phyloP scores from a whole-genome alignment of 2,113 vertebrate genomes.

The Atrichornis clamosus region DNA sequence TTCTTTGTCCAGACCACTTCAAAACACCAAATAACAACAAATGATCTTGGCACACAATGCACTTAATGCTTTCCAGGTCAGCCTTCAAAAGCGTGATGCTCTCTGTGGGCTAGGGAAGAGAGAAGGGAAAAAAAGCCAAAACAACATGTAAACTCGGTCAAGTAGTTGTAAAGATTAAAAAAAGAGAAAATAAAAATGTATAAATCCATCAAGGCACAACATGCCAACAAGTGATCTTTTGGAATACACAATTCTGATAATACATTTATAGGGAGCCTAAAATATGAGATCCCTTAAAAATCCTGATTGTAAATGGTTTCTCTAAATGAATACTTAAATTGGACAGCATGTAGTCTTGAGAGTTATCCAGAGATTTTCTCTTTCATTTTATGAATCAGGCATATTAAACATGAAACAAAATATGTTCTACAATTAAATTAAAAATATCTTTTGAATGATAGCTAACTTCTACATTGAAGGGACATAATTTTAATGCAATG shows the following conservation, averaged over 20 bases:
- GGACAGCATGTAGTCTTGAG: not conserved
- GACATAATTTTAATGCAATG: not conserved
- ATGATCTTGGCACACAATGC: conserved; percentile 63
- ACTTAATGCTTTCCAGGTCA: conserved; percentile 82
- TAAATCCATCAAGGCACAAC: not conserved
- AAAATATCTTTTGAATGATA: not conserved
- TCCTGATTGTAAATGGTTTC: not conserved
- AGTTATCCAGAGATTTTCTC: not conserved
- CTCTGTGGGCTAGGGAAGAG: conserved; percentile 87
- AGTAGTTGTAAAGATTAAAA: not conserved
- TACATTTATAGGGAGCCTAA: not conserved
- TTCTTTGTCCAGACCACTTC: conserved; percentile 57
- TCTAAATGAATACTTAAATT: not conserved
- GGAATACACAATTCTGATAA: not conserved
- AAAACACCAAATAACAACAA: conserved; percentile 45
- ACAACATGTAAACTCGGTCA: not conserved
- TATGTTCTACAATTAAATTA: not conserved
- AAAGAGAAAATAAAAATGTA: not conserved
- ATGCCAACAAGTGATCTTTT: not conserved
- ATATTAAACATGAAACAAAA: not conserved
- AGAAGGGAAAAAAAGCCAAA: not conserved
- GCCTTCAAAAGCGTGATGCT: conserved; percentile 96
- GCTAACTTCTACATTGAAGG: not conserved
- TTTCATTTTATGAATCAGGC: not conserved
- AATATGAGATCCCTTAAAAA: not conserved